Evolutionary conservation across 2,888 invertebrate genomes (phyloP).

Genomic region (Acrocera orbiculus): DNA sequence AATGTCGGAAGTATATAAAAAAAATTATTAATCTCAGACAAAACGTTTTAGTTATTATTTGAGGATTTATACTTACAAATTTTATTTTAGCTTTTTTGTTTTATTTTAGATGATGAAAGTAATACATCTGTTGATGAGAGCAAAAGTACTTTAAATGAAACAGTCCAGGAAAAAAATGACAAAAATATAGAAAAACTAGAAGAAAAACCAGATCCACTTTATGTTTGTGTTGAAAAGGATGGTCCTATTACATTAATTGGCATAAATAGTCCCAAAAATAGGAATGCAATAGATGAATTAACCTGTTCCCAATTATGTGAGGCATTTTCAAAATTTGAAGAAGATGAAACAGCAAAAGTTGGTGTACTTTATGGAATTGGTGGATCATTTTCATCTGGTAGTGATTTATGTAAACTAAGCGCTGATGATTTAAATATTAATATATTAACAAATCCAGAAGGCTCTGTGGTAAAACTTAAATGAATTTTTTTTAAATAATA

Average conservation of each 20-base stretch:
- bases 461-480: constrained; percentile 33
- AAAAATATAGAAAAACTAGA: too few relatives aligned
- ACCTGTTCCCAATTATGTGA: constrained; percentile 49
- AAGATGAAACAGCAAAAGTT: constrained; percentile 47
- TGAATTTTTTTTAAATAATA: neutral
- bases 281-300: constrained; percentile 62
- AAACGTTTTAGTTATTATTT: too few relatives aligned
- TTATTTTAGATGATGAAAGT: too few relatives aligned
- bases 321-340: constrained; percentile 51
- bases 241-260: constrained; percentile 57
- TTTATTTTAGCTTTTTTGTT: too few relatives aligned
- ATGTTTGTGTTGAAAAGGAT: constrained; percentile 39
- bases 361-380: constrained; percentile 77
- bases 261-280: constrained; percentile 67
- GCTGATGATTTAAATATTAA: constrained; percentile 29
- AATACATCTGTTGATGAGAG: too few relatives aligned
- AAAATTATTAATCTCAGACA: too few relatives aligned
- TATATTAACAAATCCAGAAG: constrained; percentile 26
- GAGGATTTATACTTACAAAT: too few relatives aligned
- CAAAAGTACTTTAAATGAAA: too few relatives aligned
- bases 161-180: too few relatives aligned
- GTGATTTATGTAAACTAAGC: constrained; percentile 63
- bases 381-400: constrained; percentile 89
- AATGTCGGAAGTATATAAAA: too few relatives aligned
- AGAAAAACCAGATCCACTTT: too few relatives aligned